Base-by-base conservation (phyloP, 2,797 vertebrate genomes). In the Sus cebifrons region DNA sequence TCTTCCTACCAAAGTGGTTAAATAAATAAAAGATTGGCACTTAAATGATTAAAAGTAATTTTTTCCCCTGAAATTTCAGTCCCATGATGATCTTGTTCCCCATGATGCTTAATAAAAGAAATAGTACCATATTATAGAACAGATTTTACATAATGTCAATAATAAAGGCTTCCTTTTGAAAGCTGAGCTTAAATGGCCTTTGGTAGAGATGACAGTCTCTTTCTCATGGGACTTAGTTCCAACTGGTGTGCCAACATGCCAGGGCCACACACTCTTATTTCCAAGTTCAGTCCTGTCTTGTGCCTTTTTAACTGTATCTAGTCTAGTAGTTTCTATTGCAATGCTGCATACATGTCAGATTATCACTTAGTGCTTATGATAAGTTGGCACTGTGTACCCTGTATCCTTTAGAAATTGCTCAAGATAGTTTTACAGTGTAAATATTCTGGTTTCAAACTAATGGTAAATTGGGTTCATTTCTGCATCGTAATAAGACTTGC, bases 51-150 rank as follows among this genome's bases (percentile, higher is more conserved):
- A 85, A 95, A 94, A 78, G 5, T 36, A 25, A 27, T 74, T 73
- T 91, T 92, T 78, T 40, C n/a, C 62, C 62, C 73, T 95, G 84
- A 94, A 78, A 95, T 96, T 93, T 81, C 58, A 87, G 71, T 64
- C 44, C 54, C 29, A 21, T 82, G 60, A 85, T 89, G 74, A 58
- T 89, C 23, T 60, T 64, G 0, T 96, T 73, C 29, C 64, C 44
- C 71, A 2, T 73, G 67, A 32, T 92, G 49, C 44, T 79, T 89
- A 87, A 67, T 88, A 71, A 88, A 56, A 81, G 58, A 93, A 86
- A 40, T 40, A 40, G 71, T 49, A 25, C 15, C 18, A 6, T 91
- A n/a, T 75, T 89, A 14, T 56, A 7, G 54, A 74, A 58, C 0
- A 5, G 88, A 49, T 68, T 89, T 92, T 95, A 54, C 29, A 52